Evolutionary conservation across 2,797 vertebrate species (phyloP).

Genomic region (Ceryle rudis): DNA sequence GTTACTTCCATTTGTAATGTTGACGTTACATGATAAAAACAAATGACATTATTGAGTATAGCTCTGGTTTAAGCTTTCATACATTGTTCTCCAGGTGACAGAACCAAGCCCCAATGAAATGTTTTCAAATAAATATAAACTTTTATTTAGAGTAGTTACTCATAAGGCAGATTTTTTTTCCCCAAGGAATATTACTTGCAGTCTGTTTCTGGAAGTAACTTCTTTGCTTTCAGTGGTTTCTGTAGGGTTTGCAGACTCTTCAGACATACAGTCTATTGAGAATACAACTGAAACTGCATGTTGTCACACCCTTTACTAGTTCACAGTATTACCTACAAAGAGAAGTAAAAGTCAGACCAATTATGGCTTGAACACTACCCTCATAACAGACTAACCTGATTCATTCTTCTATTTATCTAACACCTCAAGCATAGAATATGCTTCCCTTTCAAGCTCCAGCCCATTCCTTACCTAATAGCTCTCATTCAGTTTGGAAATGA

Average conservation of each 20-base stretch:
- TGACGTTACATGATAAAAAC: background rate
- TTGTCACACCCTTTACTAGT: background rate
- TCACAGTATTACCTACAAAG: background rate
- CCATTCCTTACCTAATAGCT: background rate
- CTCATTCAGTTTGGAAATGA: background rate
- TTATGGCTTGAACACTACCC: background rate
- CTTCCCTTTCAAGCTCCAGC: background rate
- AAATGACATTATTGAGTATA: background rate
- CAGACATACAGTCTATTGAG: background rate
- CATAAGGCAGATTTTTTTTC: background rate
- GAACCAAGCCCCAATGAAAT: background rate
- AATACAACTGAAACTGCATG: background rate
- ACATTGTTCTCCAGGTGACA: background rate
- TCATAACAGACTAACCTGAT: background rate
- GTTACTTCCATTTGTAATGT: background rate
- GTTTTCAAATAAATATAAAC: constrained; percentile 10
- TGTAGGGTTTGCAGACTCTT: background rate
- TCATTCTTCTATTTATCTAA: background rate
- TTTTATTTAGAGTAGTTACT: constrained; percentile 5
- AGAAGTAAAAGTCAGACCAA: background rate
- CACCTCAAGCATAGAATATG: background rate
- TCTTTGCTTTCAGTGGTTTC: background rate
- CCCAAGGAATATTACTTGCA: background rate
- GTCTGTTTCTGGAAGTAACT: background rate
- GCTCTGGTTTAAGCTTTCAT: background rate